phyloP scores from a whole-genome alignment of 2,888 invertebrate genomes.

The Patella caerulea region DNA sequence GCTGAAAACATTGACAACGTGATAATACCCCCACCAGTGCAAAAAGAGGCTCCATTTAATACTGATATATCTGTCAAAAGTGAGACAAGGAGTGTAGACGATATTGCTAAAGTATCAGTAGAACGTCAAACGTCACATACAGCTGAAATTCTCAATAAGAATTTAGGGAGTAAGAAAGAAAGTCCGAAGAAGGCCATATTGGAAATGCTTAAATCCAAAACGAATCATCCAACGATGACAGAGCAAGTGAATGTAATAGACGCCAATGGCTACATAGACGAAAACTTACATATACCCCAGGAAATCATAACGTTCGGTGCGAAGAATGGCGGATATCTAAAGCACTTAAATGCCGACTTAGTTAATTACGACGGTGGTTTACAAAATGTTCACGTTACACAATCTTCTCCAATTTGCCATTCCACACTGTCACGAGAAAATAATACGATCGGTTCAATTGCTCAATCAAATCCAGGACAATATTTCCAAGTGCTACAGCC shows the following conservation, averaged over 20 bases:
- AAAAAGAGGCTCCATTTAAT: too few species aligned
- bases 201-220: constrained; percentile 5
- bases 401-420: not conserved
- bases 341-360: not conserved
- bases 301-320: not conserved
- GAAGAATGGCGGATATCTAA: not conserved
- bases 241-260: not conserved
- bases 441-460: constrained; percentile 73
- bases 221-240: not conserved
- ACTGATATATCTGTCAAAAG: too few species aligned
- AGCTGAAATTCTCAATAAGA: too few species aligned
- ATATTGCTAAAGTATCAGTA: too few species aligned
- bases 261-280: not conserved
- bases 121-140: too few species aligned
- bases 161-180: not conserved
- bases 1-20: too few species aligned
- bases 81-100: too few species aligned
- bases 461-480: constrained; percentile 96
- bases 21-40: too few species aligned
- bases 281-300: not conserved
- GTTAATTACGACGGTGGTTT: not conserved
- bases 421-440: not conserved
- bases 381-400: not conserved
- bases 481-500: constrained; percentile 41
- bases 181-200: constrained; percentile 1